Conservation (phyloP, 2,797 vertebrate genomes). For the Falco concolor region DNA sequence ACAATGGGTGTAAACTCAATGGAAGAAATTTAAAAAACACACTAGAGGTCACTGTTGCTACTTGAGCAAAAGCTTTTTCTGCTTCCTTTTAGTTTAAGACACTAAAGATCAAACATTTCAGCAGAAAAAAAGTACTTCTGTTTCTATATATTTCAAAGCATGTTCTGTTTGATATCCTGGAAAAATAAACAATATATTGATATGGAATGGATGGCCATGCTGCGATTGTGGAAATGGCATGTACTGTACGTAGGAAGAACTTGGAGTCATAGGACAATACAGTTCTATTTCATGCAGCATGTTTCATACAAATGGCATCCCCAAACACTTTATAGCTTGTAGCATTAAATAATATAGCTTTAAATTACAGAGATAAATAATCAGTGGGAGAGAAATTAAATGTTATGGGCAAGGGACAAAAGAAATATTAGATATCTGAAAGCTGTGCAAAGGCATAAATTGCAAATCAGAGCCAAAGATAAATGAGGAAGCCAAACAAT, state of each 20-base stretch:
- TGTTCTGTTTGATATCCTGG: slow-evolving; percentile 32
- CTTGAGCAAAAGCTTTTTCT: slow-evolving; percentile 71
- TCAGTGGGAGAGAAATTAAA: slow-evolving; percentile 48
- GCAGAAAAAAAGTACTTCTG: background rate
- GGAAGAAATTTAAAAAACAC: slow-evolving; percentile 76
- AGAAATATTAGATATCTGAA: slow-evolving; percentile 32
- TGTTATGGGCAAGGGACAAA: slow-evolving; percentile 41
- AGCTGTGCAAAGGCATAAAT: slow-evolving; percentile 10
- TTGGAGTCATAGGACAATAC: background rate
- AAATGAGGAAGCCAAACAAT: slow-evolving; percentile 17
- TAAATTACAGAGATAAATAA: slow-evolving; percentile 62
- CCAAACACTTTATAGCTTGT: slow-evolving; percentile 27
- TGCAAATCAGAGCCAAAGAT: slow-evolving; percentile 30
- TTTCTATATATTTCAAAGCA: slow-evolving; percentile 43
- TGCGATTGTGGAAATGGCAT: background rate
- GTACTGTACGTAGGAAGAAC: background rate
- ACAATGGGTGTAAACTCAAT: slow-evolving; percentile 46
- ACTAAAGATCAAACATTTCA: slow-evolving; percentile 53
- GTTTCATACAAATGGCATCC: slow-evolving; percentile 34
- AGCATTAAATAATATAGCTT: slow-evolving; percentile 57
- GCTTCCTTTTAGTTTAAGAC: slow-evolving; percentile 13
- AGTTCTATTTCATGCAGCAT: slow-evolving; percentile 6
- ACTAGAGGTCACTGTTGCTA: slow-evolving; percentile 98
- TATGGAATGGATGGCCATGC: background rate
- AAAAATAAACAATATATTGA: slow-evolving; percentile 46